Evolutionary conservation across 1,140 invertebrate species (phyloP).

Genomic region (Lepidotrigona ventralis): DNA sequence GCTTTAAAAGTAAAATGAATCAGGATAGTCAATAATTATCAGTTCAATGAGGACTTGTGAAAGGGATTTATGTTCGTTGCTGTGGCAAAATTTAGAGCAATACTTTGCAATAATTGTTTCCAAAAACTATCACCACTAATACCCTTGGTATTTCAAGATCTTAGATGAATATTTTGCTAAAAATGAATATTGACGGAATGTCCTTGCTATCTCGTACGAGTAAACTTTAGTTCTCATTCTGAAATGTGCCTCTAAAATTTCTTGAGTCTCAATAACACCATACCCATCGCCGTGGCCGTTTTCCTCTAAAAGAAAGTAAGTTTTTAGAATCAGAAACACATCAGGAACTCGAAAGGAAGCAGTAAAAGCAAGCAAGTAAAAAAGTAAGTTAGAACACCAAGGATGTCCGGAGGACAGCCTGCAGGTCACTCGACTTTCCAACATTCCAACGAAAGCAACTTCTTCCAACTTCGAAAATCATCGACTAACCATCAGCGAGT

Average conservation of each 20-base stretch:
- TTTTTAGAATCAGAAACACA: no score
- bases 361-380: not conserved
- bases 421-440: not conserved
- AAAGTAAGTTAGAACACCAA: not conserved
- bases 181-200: no score
- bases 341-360: no score
- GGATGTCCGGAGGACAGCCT: not conserved
- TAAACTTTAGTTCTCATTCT: no score
- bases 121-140: not conserved
- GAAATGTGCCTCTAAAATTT: no score
- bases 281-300: no score
- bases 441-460: not conserved
- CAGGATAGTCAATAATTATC: not conserved
- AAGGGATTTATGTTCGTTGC: not conserved
- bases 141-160: not conserved
- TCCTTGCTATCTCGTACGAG: no score
- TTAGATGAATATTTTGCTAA: no score
- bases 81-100: not conserved
- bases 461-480: not conserved
- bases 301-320: no score
- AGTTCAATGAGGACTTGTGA: not conserved
- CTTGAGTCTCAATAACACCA: no score
- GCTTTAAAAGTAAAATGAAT: not conserved
- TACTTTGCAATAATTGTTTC: not conserved
- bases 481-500: constrained; percentile 81